Conservation (phyloP, 2,113 vertebrate genomes). For the Catagonus wagneri region DNA sequence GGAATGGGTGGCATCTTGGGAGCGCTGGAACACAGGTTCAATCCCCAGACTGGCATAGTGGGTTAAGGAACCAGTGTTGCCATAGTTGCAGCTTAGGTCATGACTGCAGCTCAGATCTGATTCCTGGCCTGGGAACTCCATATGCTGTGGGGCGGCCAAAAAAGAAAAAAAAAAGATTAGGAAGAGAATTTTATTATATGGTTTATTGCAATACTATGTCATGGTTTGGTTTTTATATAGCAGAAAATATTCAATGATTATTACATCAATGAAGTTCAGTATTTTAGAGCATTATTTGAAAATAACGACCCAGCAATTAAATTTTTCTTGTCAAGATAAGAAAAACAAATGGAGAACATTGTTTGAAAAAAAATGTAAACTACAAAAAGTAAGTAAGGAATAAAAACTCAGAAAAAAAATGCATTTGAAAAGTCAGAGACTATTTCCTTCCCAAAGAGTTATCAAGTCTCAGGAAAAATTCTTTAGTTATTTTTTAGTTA, state of each 20-base stretch:
- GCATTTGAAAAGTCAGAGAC: not conserved
- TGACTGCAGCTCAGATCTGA: no score
- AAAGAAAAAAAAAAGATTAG: not conserved
- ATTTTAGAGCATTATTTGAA: not conserved
- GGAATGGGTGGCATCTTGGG: no score
- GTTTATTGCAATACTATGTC: not conserved
- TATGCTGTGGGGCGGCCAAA: no score
- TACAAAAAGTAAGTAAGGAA: not conserved
- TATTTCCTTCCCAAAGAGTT: not conserved
- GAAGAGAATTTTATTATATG: not conserved
- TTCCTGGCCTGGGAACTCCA: no score
- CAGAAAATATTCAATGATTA: not conserved
- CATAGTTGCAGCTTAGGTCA: no score
- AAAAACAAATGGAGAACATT: not conserved
- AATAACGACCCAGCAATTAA: not conserved
- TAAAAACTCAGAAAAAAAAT: not conserved
- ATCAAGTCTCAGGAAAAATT: conserved; percentile 1
- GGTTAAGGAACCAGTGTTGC: no score
- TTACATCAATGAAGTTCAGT: not conserved
- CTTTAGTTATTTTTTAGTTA: not conserved
- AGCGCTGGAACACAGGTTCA: no score
- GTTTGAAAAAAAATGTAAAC: conserved; percentile 4
- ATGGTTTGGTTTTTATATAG: not conserved
- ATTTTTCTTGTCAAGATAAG: not conserved
- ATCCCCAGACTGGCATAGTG: no score